Evolutionary conservation across 2,797 vertebrate species (phyloP), one percentile per base, ranked within the genome.

Genomic region (Labroides dimidiatus): DNA sequence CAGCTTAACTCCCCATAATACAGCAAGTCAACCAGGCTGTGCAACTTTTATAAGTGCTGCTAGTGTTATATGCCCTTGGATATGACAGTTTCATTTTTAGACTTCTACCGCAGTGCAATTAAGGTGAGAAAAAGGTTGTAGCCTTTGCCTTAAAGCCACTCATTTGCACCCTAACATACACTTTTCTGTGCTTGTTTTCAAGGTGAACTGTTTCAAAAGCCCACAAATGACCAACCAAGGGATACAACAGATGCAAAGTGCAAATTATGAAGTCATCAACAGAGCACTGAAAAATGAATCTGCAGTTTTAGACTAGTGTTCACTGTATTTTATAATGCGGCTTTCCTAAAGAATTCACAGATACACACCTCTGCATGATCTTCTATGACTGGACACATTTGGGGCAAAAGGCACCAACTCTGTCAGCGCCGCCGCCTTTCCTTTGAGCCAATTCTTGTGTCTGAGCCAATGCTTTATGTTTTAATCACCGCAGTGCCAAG

Each of bases 401-500:
- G 30, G 23, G 48, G 5, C 13, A 12, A 36, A 59, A 58, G 51
- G 42, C 37, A 33, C 30, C 30, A 33, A 33, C 30, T 33, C 7
- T 9, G 8, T 33, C 30, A 33, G 30, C 1, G 30, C 30, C 33
- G 8, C 13, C 52, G 42, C 56, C 65, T 55, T 65, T 27, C 39
- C 55, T 45, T 37, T 43, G 64, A 75, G 57, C 42, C 23, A 33
- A 33, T 77, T 77, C 67, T 69, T 65, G 52, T 61, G 65, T 85
- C 72, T 84, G 64, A 81, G 79, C 70, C 52, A 48, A 49, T 36
- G 77, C 27, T 84, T 84, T 79, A 74, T 76, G 65, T 82, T 86
- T 82, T 84, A 89, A 85, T 86, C 80, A 84, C 39, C 27, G 60
- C 75, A 61, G 51, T 69, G 81, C 75, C 65, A 20, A 75, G 51